phyloP scores from a whole-genome alignment of 53 echinoderm and acorn worm species.

The Holothuria leucospilota region DNA sequence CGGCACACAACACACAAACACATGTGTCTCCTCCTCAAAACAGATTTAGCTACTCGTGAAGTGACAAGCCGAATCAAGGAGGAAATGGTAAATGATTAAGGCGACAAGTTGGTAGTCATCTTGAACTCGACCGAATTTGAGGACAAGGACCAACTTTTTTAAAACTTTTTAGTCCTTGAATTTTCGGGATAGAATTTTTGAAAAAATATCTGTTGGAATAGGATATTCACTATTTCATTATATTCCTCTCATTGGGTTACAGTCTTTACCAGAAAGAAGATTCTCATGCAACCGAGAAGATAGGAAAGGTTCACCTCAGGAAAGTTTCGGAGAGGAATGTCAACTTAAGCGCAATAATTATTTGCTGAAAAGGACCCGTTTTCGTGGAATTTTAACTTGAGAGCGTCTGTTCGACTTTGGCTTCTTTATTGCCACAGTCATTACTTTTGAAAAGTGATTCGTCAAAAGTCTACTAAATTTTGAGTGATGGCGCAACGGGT shows the following conservation, averaged over 20 bases:
- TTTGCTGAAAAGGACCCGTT: conserved; percentile 10
- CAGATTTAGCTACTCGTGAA: conserved; percentile 43
- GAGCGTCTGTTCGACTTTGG: conserved; percentile 9
- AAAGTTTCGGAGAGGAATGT: too few relatives aligned
- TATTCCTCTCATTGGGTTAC: too few relatives aligned
- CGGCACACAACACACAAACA: conserved; percentile 53
- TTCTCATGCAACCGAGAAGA: too few relatives aligned
- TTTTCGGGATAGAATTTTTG: background rate
- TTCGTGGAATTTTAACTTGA: conserved; percentile 20
- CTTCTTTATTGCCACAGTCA: background rate
- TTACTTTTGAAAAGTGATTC: conserved; percentile 35
- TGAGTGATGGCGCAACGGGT: conserved; percentile 51
- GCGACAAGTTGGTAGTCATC: conserved; percentile 47
- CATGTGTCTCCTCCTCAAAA: conserved; percentile 48
- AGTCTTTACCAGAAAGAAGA: too few relatives aligned
- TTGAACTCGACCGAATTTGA: conserved; percentile 52
- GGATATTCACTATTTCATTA: conserved; percentile 3
- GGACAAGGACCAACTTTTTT: conserved; percentile 34
- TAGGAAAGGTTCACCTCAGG: too few relatives aligned
- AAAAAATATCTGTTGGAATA: background rate
- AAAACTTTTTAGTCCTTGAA: too few relatives aligned
- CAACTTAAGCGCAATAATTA: background rate
- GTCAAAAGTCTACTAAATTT: conserved; percentile 29
- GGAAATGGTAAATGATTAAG: conserved; percentile 55
- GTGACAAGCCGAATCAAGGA: conserved; percentile 53